Evolutionary conservation across 2,888 invertebrate species (phyloP).

Genomic region (Augochlorella aurata): DNA sequence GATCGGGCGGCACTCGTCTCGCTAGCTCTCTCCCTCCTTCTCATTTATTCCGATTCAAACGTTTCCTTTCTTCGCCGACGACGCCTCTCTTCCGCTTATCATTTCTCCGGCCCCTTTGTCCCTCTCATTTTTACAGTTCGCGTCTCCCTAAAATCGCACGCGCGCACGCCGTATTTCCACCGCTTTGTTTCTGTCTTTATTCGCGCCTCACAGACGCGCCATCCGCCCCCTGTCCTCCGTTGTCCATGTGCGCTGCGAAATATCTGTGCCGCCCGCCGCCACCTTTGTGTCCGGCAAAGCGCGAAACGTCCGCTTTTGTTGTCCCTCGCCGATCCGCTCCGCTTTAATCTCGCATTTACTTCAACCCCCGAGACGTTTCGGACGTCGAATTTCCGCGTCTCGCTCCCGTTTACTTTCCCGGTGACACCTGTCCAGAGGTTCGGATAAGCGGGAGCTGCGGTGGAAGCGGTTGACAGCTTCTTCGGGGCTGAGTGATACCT

Average conservation of each 20-base stretch:
- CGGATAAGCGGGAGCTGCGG: neutral
- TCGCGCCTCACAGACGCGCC: conserved; percentile 12
- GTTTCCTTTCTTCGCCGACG: neutral
- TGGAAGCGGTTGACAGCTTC: too few relatives aligned
- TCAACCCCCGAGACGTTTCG: neutral
- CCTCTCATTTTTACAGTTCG: neutral
- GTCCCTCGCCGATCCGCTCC: neutral
- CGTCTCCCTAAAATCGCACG: neutral
- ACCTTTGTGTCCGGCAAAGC: conserved; percentile 23
- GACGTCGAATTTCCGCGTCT: neutral
- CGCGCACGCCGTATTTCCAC: neutral
- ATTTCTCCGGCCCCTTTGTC: neutral
- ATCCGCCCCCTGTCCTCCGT: neutral
- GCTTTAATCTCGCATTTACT: conserved; percentile 12
- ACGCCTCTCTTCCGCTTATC: conserved; percentile 22
- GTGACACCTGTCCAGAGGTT: neutral
- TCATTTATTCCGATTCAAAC: neutral
- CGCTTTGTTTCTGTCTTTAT: conserved; percentile 14
- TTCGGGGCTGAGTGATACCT: too few relatives aligned
- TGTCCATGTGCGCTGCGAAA: conserved; percentile 9
- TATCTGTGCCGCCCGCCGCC: neutral
- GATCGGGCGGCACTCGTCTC: neutral
- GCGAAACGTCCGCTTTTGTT: conserved; percentile 15
- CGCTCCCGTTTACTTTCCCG: neutral
- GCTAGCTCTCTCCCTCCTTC: neutral